phyloP scores from a whole-genome alignment of 2,113 vertebrate genomes.

The Blennius ocellaris region DNA sequence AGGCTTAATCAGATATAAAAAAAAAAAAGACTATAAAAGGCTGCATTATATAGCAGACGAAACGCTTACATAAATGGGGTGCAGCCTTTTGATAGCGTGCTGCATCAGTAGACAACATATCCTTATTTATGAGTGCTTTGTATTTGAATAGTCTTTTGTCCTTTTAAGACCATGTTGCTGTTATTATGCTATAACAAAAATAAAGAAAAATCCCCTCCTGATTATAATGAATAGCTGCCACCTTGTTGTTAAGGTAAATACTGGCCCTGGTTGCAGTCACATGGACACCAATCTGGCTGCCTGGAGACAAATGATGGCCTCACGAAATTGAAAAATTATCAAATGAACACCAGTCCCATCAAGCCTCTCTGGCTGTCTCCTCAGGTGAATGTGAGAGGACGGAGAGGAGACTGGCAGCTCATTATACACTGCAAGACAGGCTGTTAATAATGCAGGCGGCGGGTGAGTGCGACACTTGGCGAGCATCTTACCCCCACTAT shows the following conservation, averaged over 20 bases:
- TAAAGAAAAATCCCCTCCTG: not conserved
- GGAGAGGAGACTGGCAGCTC: constrained; percentile 35
- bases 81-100: too few species aligned
- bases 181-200: not conserved
- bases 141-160: not conserved
- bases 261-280: not conserved
- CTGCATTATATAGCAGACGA: not conserved
- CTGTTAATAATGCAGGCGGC: constrained; percentile 28
- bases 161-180: not conserved
- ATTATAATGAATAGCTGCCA: constrained; percentile 12
- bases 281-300: constrained; percentile 4
- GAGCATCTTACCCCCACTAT: constrained; percentile 19
- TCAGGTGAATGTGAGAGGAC: constrained; percentile 1
- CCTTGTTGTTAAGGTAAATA: not conserved
- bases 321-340: constrained; percentile 2
- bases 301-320: not conserved
- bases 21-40: too few species aligned
- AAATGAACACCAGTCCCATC: constrained; percentile 33
- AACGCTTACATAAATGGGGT: not conserved
- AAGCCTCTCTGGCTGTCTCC: not conserved
- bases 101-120: too few species aligned
- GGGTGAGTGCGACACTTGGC: constrained; percentile 17
- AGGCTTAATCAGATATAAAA: not conserved
- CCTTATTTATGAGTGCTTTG: too few species aligned
- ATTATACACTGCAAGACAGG: constrained; percentile 39